phyloP scores from a whole-genome alignment of 2,888 invertebrate genomes.

The Buathra laborator region DNA sequence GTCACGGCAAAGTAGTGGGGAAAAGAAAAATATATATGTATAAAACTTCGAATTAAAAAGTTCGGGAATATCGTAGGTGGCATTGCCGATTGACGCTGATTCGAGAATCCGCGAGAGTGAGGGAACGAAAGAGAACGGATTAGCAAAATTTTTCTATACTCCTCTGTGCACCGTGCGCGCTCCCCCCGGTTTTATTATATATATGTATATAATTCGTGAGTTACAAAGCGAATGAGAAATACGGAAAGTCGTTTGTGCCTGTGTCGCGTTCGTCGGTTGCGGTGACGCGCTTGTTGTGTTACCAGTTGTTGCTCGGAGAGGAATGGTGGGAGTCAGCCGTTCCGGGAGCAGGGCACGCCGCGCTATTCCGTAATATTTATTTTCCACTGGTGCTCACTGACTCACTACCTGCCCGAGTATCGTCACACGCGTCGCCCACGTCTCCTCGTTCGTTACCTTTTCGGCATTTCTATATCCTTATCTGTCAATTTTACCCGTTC shows the following conservation, averaged over 20 bases:
- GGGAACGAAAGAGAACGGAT: slow-evolving; percentile 53
- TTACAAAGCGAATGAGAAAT: slow-evolving; percentile 22
- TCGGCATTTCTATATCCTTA: too few species aligned
- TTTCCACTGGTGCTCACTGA: slow-evolving; percentile 76
- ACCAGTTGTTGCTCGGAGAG: neutral
- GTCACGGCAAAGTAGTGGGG: neutral
- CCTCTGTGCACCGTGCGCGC: neutral
- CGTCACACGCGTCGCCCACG: slow-evolving; percentile 64
- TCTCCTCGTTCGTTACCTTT: neutral
- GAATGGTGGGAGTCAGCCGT: slow-evolving; percentile 65
- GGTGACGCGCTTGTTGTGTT: slow-evolving; percentile 14
- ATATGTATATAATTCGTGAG: slow-evolving; percentile 27
- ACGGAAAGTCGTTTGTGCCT: slow-evolving; percentile 2
- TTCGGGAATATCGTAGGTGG: neutral
- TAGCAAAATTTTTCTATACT: neutral
- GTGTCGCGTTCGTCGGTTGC: neutral
- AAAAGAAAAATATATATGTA: neutral
- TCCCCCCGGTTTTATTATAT: neutral
- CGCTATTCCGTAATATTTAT: slow-evolving; percentile 82
- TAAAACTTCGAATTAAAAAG: neutral
- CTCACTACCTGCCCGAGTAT: slow-evolving; percentile 78
- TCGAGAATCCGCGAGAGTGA: neutral
- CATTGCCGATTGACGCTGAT: neutral
- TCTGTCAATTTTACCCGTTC: too few species aligned
- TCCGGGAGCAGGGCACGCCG: slow-evolving; percentile 71